A percentile compares a stretch with the other conserved stretches of the same genome.
Conservation (phyloP, 1,140 invertebrate genomes). For the Hyphantria cunea region DNA sequence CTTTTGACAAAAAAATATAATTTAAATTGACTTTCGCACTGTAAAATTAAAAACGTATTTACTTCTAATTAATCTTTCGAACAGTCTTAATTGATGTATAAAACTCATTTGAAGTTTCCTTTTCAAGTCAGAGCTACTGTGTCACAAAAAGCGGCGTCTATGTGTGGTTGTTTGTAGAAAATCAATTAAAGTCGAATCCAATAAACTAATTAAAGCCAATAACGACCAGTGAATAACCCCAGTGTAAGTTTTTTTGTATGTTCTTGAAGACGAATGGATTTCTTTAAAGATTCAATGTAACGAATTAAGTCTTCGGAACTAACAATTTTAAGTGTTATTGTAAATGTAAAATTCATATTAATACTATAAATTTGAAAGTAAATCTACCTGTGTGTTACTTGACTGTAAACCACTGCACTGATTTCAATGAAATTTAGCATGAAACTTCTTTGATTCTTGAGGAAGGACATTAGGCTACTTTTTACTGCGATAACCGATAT, state of each 20-base stretch:
- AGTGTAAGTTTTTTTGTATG: background rate
- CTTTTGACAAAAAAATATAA: too few relatives aligned
- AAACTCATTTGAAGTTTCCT: constrained; percentile 8
- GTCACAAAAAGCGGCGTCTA: background rate
- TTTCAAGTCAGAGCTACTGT: constrained; percentile 1
- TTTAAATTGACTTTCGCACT: too few relatives aligned
- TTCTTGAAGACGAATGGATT: background rate
- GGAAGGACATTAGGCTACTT: too few relatives aligned
- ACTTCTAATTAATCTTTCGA: constrained; percentile 13
- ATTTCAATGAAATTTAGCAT: too few relatives aligned
- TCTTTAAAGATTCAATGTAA: background rate
- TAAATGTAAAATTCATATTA: too few relatives aligned
- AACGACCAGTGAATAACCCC: background rate
- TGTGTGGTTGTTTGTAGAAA: background rate
- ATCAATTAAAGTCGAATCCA: constrained; percentile 15
- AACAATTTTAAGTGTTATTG: too few relatives aligned
- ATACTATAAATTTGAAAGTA: too few relatives aligned
- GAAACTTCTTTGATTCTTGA: too few relatives aligned
- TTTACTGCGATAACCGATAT: too few relatives aligned
- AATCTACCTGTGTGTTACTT: too few relatives aligned
- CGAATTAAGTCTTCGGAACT: background rate
- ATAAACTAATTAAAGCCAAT: constrained; percentile 15
- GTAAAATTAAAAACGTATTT: constrained; percentile 2
- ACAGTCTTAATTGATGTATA: constrained; percentile 11
- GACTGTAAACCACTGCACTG: too few relatives aligned